Base-by-base conservation (phyloP, 2,113 vertebrate species). In the Azemiops feae region DNA sequence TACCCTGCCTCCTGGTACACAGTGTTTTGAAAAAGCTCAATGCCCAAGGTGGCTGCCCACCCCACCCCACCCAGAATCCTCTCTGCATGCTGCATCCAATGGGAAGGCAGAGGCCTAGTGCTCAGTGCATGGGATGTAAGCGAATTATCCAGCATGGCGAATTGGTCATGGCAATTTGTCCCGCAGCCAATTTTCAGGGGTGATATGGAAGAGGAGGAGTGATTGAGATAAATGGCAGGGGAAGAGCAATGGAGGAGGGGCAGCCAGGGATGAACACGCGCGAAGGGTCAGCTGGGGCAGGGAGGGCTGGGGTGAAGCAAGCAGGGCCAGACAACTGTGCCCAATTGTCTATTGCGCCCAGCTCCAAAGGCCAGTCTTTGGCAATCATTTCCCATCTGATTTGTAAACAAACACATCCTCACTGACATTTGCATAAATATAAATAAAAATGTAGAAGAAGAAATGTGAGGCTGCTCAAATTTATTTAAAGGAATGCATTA, bases 401-500 rank as follows among this genome's bases (percentile, higher is more conserved):
- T 87, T 54, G n/a, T 50, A 58, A 47, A 34, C 25, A 52, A 30
- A 4, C 3, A 89, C 25, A 90, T 7, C 27, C 30, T 69, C 64
- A 69, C 5, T 1, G 14, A 9, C 7, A n/a, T 5, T 16, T 69
- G 64, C 12, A 34, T n/a, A 69, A n/a, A 34, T 69, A 69, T 69
- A n/a, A 60, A 69, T 34, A 69, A 69, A 34, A 69, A 69, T 34
- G 16, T 16, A 5, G 57, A 88, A n/a, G 50, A 81, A 74, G 12
- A n/a, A 69, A 81, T 12, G 55, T 23, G 22, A 47, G 47, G 43
- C 58, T 58, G 52, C 39, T 23, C 27, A 60, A 23, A 16, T 92
- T 92, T 89, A 92, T 89, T 92, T 14, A 34, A 52, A 85, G 43
- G 7, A 92, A 89, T 4, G 52, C 34, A 85, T 39, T 58, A 22